Conservation (phyloP, 1,140 invertebrate genomes). For the Adelges cooleyi region DNA sequence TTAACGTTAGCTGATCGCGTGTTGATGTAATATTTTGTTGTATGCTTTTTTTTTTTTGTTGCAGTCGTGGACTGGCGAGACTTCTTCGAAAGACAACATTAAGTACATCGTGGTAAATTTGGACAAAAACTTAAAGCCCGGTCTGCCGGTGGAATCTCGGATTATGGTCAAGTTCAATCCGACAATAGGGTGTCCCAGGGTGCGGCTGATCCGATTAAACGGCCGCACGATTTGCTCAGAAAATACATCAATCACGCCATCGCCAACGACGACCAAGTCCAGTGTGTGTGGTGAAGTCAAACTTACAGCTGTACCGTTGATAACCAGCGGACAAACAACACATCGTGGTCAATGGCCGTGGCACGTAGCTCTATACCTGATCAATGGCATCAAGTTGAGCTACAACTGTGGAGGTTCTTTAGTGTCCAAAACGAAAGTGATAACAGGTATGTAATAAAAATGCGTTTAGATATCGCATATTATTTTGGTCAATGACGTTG, state of each 20-base stretch:
- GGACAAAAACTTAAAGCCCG: constrained; percentile 32
- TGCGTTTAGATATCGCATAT: too few species aligned
- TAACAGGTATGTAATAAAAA: constrained; percentile 33
- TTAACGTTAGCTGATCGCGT: too few species aligned
- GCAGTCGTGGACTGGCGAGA: constrained; percentile 35
- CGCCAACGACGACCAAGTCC: not conserved
- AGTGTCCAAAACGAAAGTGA: constrained; percentile 32
- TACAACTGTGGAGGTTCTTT: constrained; percentile 37
- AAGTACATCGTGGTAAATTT: constrained; percentile 33
- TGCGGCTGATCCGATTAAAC: constrained; percentile 33
- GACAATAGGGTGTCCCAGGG: constrained; percentile 29
- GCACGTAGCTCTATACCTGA: constrained; percentile 45
- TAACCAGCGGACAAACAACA: constrained; percentile 42
- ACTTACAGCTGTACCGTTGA: constrained; percentile 37
- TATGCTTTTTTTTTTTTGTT: not conserved
- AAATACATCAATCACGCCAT: too few species aligned
- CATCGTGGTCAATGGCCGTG: constrained; percentile 46
- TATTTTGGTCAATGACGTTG: too few species aligned
- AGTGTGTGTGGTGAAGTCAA: constrained; percentile 30
- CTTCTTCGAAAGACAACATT: constrained; percentile 32
- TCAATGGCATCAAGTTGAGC: constrained; percentile 37
- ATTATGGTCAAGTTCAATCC: constrained; percentile 34
- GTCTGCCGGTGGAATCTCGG: constrained; percentile 30
- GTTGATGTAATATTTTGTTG: too few species aligned
- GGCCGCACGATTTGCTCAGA: constrained; percentile 34